Percentiles rank a stretch among this genome's conserved stretches.
Conservation (phyloP, 2,113 vertebrate species). For the Addax nasomaculatus region DNA sequence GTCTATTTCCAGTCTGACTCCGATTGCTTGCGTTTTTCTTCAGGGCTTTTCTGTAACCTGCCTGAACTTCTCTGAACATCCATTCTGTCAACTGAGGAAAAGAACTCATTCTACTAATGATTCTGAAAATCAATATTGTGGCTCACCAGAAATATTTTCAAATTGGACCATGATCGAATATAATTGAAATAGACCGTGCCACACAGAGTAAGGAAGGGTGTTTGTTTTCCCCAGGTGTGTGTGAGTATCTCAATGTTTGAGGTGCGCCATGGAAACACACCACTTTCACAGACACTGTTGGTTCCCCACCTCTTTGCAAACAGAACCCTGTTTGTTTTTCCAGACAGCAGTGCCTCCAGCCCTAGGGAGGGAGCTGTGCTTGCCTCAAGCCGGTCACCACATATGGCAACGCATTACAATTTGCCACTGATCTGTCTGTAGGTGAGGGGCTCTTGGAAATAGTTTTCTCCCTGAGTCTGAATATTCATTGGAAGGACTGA, state of each 20-base stretch:
- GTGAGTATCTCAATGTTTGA: background rate
- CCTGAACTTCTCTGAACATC: background rate
- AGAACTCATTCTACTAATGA: background rate
- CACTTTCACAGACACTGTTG: too few species aligned
- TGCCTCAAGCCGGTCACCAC: background rate
- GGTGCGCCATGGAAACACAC: background rate
- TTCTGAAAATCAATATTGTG: background rate
- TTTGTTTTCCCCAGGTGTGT: background rate
- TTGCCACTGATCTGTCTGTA: background rate
- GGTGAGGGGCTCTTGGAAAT: background rate
- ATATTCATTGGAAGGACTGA: background rate
- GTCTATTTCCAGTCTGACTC: background rate
- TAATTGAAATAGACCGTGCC: background rate
- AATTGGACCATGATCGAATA: background rate
- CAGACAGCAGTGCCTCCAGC: background rate
- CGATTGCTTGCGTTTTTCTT: background rate
- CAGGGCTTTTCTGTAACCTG: background rate
- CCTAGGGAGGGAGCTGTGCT: background rate
- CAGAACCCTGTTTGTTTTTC: background rate
- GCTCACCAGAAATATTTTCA: background rate
- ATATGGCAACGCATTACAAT: accelerated
- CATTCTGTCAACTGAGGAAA: background rate
- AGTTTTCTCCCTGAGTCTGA: background rate
- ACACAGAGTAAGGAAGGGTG: accelerated
- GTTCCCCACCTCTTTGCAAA: background rate